Evolutionary conservation across 2,797 vertebrate genomes (phyloP).

Genomic region (Scarus forsteni): DNA sequence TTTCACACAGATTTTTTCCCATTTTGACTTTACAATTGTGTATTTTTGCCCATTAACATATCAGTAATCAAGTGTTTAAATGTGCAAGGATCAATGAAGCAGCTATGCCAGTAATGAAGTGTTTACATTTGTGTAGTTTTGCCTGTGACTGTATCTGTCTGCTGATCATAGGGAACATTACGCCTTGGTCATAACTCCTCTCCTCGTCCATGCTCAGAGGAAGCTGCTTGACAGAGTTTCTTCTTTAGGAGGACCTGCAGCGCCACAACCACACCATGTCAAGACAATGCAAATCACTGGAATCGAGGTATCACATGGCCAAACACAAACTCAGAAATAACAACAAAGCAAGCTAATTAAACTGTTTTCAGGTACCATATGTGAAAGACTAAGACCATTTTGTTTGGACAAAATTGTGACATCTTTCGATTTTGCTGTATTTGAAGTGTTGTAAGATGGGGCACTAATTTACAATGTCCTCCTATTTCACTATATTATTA

Average conservation of each 20-base stretch:
- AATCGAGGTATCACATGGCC: constrained; percentile 80
- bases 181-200: constrained; percentile 86
- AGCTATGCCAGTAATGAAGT: no score
- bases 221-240: constrained; percentile 87
- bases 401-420: background rate
- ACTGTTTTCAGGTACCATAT: background rate
- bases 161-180: constrained; percentile 87
- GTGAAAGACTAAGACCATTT: background rate
- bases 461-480: background rate
- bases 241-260: constrained; percentile 69
- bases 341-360: background rate
- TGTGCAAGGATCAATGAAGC: no score
- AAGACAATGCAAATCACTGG: constrained; percentile 74
- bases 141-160: constrained; percentile 1
- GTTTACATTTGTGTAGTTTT: background rate
- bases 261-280: constrained; percentile 80
- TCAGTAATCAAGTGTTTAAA: background rate
- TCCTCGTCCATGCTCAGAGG: constrained; percentile 92
- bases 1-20: background rate
- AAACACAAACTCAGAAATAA: background rate
- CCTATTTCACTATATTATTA: background rate
- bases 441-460: background rate
- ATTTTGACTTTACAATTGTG: background rate
- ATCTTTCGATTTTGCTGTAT: background rate
- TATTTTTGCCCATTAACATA: background rate